Percentiles rank a stretch among this genome's conserved stretches.
Evolutionary conservation across 1,140 invertebrate species (phyloP).

Genomic region (Drosophila lini): DNA sequence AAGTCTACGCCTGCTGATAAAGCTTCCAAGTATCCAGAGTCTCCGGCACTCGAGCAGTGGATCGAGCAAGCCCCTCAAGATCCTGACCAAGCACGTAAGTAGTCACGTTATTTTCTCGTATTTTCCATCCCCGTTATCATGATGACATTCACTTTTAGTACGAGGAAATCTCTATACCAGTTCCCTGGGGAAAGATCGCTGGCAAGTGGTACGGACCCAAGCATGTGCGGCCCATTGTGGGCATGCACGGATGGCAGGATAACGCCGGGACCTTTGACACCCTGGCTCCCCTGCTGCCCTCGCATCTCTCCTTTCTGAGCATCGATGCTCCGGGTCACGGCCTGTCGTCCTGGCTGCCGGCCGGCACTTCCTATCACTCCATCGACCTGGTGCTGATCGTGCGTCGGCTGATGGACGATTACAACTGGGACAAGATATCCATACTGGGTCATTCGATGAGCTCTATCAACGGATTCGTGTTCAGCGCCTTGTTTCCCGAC

Average conservation of each 20-base stretch:
- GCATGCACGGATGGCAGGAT: constrained; percentile 91
- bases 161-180: constrained; percentile 88
- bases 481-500: constrained; percentile 86
- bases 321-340: constrained; percentile 91
- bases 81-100: constrained; percentile 62
- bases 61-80: constrained; percentile 41
- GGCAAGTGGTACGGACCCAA: constrained; percentile 89
- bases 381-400: constrained; percentile 86
- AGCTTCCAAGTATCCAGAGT: constrained; percentile 19
- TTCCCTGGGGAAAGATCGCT: constrained; percentile 88
- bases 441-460: constrained; percentile 89
- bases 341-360: constrained; percentile 88
- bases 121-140: neutral
- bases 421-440: constrained; percentile 89
- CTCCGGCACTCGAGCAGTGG: constrained; percentile 30
- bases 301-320: constrained; percentile 87
- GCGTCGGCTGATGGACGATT: constrained; percentile 87
- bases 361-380: constrained; percentile 87
- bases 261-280: constrained; percentile 91
- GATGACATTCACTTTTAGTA: constrained; percentile 54
- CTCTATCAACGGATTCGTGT: constrained; percentile 86
- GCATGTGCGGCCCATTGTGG: constrained; percentile 87
- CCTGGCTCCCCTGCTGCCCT: constrained; percentile 87
- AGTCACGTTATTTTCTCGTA: neutral
- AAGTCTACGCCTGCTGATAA: constrained; percentile 26